These are phyloP conservation scores for Penaeus monodon DNA, from an alignment of 2,888 invertebrate species.

Conservation along the genomic window DNA sequence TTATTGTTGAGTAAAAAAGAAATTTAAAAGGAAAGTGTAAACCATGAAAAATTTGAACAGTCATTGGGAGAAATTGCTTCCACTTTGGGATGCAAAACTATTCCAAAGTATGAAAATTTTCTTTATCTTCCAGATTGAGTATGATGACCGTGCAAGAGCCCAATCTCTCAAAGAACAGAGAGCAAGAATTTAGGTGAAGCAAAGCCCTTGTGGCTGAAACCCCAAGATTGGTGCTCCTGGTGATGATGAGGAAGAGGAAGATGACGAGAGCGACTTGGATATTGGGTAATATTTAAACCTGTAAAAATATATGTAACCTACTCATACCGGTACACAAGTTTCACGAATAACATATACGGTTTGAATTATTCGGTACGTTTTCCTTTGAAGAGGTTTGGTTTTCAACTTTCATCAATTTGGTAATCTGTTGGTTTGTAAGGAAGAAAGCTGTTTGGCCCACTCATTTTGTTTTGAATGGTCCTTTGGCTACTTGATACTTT, in stretches of 20 bases:
- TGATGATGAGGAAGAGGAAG: slow-evolving; percentile 50
- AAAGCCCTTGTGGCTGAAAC: slow-evolving; percentile 54
- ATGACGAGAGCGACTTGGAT: slow-evolving; percentile 61
- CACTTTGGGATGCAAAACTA: neutral
- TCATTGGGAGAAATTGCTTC: too few relatives aligned
- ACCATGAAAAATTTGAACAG: too few relatives aligned
- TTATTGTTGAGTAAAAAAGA: too few relatives aligned
- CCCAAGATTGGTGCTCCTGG: slow-evolving; percentile 39
- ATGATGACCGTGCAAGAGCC: slow-evolving; percentile 51
- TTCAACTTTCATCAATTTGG: too few relatives aligned
- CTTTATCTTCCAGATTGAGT: slow-evolving; percentile 52
- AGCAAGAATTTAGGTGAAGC: slow-evolving; percentile 30
- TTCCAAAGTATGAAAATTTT: neutral
- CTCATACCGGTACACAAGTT: neutral
- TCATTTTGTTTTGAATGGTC: too few relatives aligned
- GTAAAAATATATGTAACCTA: neutral
- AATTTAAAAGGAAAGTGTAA: too few relatives aligned
- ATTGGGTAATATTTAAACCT: slow-evolving; percentile 61
- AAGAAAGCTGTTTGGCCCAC: too few relatives aligned
- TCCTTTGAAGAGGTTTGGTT: too few relatives aligned
- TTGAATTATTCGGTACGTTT: too few relatives aligned
- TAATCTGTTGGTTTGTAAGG: too few relatives aligned
- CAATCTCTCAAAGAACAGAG: slow-evolving; percentile 61
- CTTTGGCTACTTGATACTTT: too few relatives aligned
- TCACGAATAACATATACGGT: neutral